phyloP scores from a whole-genome alignment of 2,888 invertebrate genomes.

The Trachelus tabidus region DNA sequence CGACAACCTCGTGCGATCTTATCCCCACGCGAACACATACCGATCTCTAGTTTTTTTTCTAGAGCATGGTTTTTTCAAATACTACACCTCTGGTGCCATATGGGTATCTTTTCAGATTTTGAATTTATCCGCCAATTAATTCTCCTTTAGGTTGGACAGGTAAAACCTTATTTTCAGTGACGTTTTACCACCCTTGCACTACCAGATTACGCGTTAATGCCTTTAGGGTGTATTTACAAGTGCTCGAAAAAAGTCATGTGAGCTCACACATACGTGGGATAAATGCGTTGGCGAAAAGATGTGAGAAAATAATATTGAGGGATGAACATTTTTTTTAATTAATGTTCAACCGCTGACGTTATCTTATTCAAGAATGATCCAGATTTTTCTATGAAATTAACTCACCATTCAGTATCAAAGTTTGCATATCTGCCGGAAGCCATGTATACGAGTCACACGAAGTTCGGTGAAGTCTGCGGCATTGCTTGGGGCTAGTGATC shows the following conservation, averaged over 20 bases:
- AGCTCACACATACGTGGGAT: background rate
- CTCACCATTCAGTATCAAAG: background rate
- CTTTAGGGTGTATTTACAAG: background rate
- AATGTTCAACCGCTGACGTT: no score
- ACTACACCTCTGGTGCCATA: background rate
- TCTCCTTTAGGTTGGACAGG: background rate
- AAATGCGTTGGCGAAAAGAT: no score
- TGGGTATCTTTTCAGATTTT: background rate
- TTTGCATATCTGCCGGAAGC: background rate
- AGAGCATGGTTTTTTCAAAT: background rate
- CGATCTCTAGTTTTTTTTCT: background rate
- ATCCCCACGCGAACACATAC: background rate
- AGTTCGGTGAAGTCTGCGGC: slow-evolving; percentile 21
- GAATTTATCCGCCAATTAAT: background rate
- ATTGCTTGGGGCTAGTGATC: slow-evolving; percentile 16
- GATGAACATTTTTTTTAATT: no score
- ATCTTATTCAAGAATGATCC: no score
- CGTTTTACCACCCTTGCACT: background rate
- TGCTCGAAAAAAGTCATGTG: background rate
- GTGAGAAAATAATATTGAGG: no score
- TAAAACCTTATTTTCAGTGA: background rate
- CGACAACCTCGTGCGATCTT: background rate
- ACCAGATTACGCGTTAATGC: background rate
- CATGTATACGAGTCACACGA: slow-evolving; percentile 21
- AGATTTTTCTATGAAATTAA: background rate